phyloP scores from a whole-genome alignment of 2,888 invertebrate species.

The Pseudeuparius sepicola region DNA sequence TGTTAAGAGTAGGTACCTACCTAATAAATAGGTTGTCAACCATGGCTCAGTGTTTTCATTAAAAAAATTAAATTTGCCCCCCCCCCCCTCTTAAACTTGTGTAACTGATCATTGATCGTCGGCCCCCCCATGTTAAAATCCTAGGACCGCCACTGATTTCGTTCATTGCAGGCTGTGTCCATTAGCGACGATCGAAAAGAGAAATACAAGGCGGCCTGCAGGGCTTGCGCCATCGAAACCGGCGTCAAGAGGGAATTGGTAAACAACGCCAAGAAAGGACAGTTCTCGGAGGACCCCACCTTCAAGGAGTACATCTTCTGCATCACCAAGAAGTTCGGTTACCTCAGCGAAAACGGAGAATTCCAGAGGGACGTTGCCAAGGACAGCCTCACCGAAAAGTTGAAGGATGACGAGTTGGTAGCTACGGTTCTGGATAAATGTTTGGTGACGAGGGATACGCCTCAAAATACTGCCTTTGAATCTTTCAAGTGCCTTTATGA shows the following conservation, averaged over 20 bases:
- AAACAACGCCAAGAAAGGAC: constrained; percentile 18
- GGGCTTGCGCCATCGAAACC: constrained; percentile 20
- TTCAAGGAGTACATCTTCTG: constrained; percentile 22
- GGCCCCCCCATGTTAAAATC: too few species aligned
- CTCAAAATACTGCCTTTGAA: constrained; percentile 15
- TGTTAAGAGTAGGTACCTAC: too few species aligned
- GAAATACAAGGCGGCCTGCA: too few species aligned
- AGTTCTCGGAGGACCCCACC: constrained; percentile 21
- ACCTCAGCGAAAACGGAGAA: constrained; percentile 23
- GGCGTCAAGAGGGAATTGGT: constrained; percentile 19
- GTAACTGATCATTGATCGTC: too few species aligned
- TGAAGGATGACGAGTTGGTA: constrained; percentile 9
- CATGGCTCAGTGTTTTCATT: too few species aligned
- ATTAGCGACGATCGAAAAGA: too few species aligned
- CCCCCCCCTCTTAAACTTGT: too few species aligned
- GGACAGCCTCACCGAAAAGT: constrained; percentile 14
- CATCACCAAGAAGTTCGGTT: constrained; percentile 21
- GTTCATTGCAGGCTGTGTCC: too few species aligned
- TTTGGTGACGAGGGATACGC: constrained; percentile 10
- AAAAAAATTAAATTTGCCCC: too few species aligned
- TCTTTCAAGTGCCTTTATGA: constrained; percentile 16
- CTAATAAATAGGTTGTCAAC: too few species aligned
- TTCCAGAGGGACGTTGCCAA: constrained; percentile 21
- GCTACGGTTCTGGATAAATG: constrained; percentile 16
- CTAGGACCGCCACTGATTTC: too few species aligned